Evolutionary conservation across 2,888 invertebrate genomes (phyloP), one percentile per base, ranked within the genome.

Genomic region (Prosopocoilus inquinatus): DNA sequence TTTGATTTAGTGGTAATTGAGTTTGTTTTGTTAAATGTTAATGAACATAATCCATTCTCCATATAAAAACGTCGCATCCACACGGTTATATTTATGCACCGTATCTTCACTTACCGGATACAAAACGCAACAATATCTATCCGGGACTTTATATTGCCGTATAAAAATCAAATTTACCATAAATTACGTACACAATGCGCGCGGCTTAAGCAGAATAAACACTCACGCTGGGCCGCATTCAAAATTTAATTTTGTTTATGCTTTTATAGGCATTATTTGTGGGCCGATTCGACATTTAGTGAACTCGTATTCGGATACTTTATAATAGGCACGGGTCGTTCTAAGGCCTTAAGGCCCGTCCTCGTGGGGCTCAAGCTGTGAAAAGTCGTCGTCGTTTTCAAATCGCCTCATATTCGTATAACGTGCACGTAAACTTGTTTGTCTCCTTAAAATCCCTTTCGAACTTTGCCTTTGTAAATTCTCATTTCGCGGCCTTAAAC

Each of bases 221-320:
- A 41, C 41, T 41, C 41, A 41, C 41, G 41, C 41, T 41, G 41
- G 15, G 41, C 9, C 9, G 12, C 41, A 41, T 41, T 41, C 41
- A 41, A 41, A 41, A 41, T 41, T 41, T 41, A 41, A 41, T 41
- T 41, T 41, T 41, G 41, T 41, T 41, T 41, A 41, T 11, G 41
- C 41, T 11, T 13, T 41, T 41, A 41, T 41, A 15, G 15, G 16
- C 15, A 15, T 41, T 15, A 41, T 41, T 41, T 41, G 41, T 41
- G 16, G 41, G 41, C 16, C 15, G 41, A 41, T 41, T 41, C 41
- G 41, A 41, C 41, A 41, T 41, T 41, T 41, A 41, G 9, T 41
- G 41, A 9, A 16, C n/a, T 41, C 16, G 41, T 41, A 13, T 41
- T 41, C 16, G 11, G 41, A 41, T 41, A 41, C 15, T 41, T 41